Evolutionary conservation across 1,140 invertebrate genomes (phyloP).

Genomic region (Drosophila bifasciata): DNA sequence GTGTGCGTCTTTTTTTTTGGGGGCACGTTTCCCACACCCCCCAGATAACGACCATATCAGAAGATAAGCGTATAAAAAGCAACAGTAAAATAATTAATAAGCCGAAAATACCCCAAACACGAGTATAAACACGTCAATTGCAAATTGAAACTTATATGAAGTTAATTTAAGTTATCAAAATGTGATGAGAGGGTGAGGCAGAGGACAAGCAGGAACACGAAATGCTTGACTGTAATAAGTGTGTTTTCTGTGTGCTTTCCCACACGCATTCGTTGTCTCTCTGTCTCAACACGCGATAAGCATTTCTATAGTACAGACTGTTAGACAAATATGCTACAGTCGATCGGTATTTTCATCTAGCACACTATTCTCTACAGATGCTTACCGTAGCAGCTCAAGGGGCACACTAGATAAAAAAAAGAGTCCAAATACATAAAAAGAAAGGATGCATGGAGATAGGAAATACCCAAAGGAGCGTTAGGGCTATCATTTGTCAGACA

Average conservation of each 20-base stretch:
- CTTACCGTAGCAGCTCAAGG: not conserved
- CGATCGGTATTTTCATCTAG: too few relatives aligned
- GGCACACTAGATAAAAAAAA: not conserved
- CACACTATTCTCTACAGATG: not conserved
- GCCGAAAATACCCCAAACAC: slow-evolving; percentile 8
- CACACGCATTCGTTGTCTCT: slow-evolving; percentile 27
- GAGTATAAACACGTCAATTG: slow-evolving; percentile 4
- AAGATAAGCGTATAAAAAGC: slow-evolving; percentile 24
- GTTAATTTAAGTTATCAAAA: slow-evolving; percentile 15
- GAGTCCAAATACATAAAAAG: not conserved
- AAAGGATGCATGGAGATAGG: not conserved
- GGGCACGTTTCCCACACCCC: slow-evolving; percentile 42
- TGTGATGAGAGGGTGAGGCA: not conserved
- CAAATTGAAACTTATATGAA: slow-evolving; percentile 8
- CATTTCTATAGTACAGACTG: slow-evolving; percentile 34
- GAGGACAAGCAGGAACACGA: not conserved
- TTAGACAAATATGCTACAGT: not conserved
- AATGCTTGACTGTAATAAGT: slow-evolving; percentile 5
- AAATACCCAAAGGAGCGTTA: too few relatives aligned
- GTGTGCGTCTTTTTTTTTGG: slow-evolving; percentile 30
- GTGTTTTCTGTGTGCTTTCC: slow-evolving; percentile 27
- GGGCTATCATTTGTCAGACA: too few relatives aligned
- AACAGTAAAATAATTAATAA: slow-evolving; percentile 22
- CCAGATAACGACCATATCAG: slow-evolving; percentile 28
- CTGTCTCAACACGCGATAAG: slow-evolving; percentile 28